Base-by-base conservation (phyloP, 2,888 invertebrate species). In the Xiphydria camelus region DNA sequence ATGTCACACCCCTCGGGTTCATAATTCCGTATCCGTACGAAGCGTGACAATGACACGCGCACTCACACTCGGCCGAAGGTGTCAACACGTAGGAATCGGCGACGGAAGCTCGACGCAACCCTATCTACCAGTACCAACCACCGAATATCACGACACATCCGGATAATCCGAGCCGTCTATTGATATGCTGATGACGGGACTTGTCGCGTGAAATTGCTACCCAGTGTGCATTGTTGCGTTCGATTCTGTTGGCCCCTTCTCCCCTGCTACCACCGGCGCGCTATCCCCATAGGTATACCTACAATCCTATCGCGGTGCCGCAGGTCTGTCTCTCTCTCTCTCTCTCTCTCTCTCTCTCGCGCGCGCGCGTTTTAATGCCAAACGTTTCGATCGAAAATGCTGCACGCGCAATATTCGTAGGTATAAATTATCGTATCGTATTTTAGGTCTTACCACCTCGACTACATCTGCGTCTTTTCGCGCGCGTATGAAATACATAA, bases 191-290 rank as follows among this genome's bases (percentile, higher is more conserved):
- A 75, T 75, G 68, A 51, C 63, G 63, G 69, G 68, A 75, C 73
- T 71, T 75, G 75, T 75, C 75, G 71, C 75, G 72, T 75, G 75
- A 75, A 75, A 75, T 75, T 75, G 75, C 72, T 72, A 73, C 66
- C 69, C 68, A 68, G 68, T 64, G 64, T 59, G 62, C 64, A 66
- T 64, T 70, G 66, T 69, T 62, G 64, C 58, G 57, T 56, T 60
- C 59, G 61, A 68, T 66, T 69, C 65, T 57, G 53, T 56, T 55
- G 50, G 49, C 51, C 31, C 39, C 25, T 15, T n/a, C n/a, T n/a
- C n/a, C n/a, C n/a, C n/a, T n/a, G n/a, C n/a, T n/a, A n/a, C 15
- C 15, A 26, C 26, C 22, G 25, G 35, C 32, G n/a, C n/a, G n/a
- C n/a, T 31, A 6, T 10, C 20, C 31, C 15, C 22, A 9, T 25